These are phyloP conservation scores for Fringilla coelebs DNA, from an alignment of 2,797 vertebrate species.

Conservation along the genomic window DNA sequence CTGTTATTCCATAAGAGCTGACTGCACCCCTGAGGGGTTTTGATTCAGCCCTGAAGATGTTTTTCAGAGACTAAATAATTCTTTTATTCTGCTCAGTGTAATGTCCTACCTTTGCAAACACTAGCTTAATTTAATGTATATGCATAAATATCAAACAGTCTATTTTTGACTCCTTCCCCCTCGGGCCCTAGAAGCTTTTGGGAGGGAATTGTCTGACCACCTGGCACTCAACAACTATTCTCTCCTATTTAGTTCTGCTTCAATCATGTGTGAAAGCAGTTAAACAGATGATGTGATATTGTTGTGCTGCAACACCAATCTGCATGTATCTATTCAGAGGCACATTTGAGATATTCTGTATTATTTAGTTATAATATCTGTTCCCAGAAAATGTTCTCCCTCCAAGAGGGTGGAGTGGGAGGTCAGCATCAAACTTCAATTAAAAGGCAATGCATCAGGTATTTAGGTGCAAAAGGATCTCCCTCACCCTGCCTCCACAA, in stretches of 20 bases:
- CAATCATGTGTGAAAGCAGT: neutral
- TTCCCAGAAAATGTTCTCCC: neutral
- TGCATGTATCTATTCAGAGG: neutral
- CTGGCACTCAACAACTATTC: neutral
- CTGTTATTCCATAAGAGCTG: neutral
- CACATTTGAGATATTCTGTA: neutral
- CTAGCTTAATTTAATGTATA: slow-evolving; percentile 19
- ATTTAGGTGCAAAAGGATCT: neutral
- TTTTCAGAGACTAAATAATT: slow-evolving; percentile 46
- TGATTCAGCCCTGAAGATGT: neutral
- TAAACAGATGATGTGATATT: neutral
- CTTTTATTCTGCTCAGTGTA: slow-evolving; percentile 6
- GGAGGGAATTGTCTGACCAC: slow-evolving; percentile 21
- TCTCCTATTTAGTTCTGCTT: neutral
- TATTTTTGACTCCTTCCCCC: slow-evolving; percentile 33
- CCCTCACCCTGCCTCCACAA: neutral
- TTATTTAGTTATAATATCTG: neutral
- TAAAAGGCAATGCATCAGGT: neutral
- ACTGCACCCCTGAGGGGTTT: neutral
- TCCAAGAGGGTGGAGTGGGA: neutral
- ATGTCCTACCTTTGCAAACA: neutral
- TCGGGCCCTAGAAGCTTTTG: slow-evolving; percentile 9
- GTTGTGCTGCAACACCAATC: neutral
- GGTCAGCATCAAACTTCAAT: neutral
- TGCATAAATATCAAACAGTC: slow-evolving; percentile 28